Percentiles rank a stretch among this genome's conserved stretches.
Evolutionary conservation across 2,113 vertebrate genomes (phyloP).

Genomic region (Probosciger aterrimus): DNA sequence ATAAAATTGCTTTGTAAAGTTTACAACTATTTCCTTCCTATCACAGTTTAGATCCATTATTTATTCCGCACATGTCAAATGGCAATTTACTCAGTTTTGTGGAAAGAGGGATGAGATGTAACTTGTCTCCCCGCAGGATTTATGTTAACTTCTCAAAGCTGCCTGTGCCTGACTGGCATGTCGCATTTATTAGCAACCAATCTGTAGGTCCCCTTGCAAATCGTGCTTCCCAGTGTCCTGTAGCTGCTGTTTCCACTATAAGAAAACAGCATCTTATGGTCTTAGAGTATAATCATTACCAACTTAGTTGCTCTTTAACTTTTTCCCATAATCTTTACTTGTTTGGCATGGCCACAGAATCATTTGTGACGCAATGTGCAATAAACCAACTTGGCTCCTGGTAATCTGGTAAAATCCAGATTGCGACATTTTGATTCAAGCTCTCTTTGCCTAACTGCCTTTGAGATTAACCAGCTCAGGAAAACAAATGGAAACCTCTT

Average conservation of each 20-base stretch:
- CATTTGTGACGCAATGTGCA: background rate
- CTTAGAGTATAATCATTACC: background rate
- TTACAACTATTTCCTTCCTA: background rate
- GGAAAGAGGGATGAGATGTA: background rate
- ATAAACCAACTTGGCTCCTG: background rate
- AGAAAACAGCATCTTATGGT: background rate
- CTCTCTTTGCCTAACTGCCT: background rate
- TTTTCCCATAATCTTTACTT: background rate
- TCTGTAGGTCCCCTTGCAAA: background rate
- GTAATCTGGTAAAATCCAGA: background rate
- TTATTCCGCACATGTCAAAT: background rate
- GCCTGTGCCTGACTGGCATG: background rate
- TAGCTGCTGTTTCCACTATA: background rate
- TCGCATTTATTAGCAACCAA: background rate
- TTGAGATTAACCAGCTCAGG: background rate
- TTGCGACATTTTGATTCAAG: background rate
- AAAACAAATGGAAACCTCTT: background rate
- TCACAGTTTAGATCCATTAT: background rate
- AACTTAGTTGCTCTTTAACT: background rate
- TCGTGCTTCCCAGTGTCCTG: background rate
- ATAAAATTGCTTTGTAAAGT: background rate
- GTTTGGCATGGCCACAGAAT: background rate
- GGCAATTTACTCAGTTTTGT: background rate
- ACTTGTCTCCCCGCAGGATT: background rate
- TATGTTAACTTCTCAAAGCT: background rate